Conservation (phyloP, 2,113 vertebrate genomes). For the Tretioscincus oriximinensis region DNA sequence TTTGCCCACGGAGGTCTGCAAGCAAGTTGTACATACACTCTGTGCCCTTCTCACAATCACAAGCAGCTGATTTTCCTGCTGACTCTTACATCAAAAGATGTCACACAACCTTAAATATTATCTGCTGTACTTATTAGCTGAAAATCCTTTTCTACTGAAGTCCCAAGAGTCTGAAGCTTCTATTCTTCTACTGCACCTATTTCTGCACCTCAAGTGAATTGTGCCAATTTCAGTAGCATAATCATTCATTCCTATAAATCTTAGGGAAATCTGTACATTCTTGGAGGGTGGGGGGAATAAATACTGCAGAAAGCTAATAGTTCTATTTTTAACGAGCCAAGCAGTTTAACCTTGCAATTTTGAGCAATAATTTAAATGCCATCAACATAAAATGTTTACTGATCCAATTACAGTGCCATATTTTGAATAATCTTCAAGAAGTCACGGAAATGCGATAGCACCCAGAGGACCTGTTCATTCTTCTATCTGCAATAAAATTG, state of each 20-base stretch:
- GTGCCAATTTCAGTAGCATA: neutral
- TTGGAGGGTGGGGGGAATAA: neutral
- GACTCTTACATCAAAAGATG: too few relatives aligned
- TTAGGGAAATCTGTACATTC: constrained; percentile 8
- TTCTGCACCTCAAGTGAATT: constrained; percentile 33
- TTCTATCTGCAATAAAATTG: neutral
- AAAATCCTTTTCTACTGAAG: constrained; percentile 7
- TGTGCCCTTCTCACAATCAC: too few relatives aligned
- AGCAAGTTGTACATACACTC: too few relatives aligned
- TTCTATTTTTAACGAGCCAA: constrained; percentile 22
- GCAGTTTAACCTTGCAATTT: constrained; percentile 27
- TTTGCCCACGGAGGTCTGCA: too few relatives aligned
- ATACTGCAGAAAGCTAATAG: neutral
- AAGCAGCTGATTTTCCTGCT: too few relatives aligned
- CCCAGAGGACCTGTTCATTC: constrained; percentile 28
- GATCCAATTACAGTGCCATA: constrained; percentile 33
- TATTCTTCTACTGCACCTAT: neutral
- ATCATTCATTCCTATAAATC: constrained; percentile 35
- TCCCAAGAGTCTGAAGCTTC: neutral
- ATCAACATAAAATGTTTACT: constrained; percentile 41
- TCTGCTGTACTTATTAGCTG: constrained; percentile 15
- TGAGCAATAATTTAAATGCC: constrained; percentile 49
- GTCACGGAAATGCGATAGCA: constrained; percentile 28
- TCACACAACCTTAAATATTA: neutral
- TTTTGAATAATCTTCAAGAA: constrained; percentile 46